Evolutionary conservation across 53 echinoderm and acorn worm species (phyloP).

Genomic region (Mesocentrotus franciscanus): DNA sequence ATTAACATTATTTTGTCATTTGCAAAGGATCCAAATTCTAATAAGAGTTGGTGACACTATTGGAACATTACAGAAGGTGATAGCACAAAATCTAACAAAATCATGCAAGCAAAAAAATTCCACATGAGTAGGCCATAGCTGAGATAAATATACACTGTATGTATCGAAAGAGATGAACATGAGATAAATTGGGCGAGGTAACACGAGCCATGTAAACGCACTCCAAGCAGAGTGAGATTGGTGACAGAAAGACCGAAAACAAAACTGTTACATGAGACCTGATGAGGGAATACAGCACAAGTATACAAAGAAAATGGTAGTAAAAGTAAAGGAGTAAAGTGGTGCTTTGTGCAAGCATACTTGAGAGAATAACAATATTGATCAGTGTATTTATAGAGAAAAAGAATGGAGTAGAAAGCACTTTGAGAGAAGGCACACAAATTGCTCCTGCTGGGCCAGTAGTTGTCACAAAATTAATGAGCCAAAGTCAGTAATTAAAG

Average conservation of each 20-base stretch:
- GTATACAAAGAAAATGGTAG: not conserved
- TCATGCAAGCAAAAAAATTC: not conserved
- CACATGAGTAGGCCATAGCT: not conserved
- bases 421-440: not conserved
- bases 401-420: not conserved
- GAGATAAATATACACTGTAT: no score
- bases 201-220: not conserved
- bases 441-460: not conserved
- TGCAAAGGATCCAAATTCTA: not conserved
- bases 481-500: not conserved
- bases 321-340: not conserved
- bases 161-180: not conserved
- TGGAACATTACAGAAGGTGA: not conserved
- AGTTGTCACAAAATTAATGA: not conserved
- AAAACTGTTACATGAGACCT: not conserved
- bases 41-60: not conserved
- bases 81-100: not conserved
- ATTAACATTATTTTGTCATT: not conserved
- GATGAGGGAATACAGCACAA: not conserved
- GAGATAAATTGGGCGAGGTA: not conserved
- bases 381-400: not conserved
- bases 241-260: constrained; percentile 8
- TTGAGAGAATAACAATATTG: not conserved
- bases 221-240: not conserved
- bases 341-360: not conserved